These are phyloP conservation scores for Ataeniobius toweri DNA, from an alignment of 2,797 vertebrate genomes.

Conservation along the genomic window DNA sequence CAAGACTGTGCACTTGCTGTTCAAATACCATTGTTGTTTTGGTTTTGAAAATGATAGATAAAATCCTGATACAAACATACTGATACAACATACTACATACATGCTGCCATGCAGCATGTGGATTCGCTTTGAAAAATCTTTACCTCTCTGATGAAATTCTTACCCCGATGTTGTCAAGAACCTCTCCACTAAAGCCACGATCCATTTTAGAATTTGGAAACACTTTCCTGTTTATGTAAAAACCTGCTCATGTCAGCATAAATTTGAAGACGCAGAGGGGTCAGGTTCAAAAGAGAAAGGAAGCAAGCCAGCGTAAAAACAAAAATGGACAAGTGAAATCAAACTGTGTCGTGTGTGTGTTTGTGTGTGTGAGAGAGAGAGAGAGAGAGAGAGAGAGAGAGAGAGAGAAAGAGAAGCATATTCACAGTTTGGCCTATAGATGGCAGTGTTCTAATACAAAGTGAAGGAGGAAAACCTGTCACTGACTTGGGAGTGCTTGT, in stretches of 20 bases:
- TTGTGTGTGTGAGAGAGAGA: background rate
- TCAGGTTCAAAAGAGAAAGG: background rate
- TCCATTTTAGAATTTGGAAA: slow-evolving; percentile 17
- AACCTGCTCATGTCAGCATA: background rate
- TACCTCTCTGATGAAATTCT: background rate
- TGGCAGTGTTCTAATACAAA: slow-evolving; percentile 82
- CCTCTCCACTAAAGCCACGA: background rate
- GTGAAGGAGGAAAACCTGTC: slow-evolving; percentile 42
- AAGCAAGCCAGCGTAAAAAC: background rate
- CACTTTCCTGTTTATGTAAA: background rate
- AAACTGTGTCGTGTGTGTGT: background rate
- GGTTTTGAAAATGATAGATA: background rate
- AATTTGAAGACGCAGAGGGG: background rate
- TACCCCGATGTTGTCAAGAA: background rate
- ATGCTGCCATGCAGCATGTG: background rate
- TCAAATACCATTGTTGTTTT: background rate
- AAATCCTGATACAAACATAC: background rate
- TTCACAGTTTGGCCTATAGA: slow-evolving; percentile 73
- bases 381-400: background rate
- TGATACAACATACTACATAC: background rate
- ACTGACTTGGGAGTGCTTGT: slow-evolving; percentile 26
- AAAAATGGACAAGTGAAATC: background rate
- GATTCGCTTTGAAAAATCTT: background rate
- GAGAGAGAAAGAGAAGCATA: slow-evolving; percentile 9
- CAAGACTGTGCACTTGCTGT: background rate